A percentile compares a stretch with the other conserved stretches of the same genome.
These are phyloP conservation scores for Toxotes lorentzi DNA, from an alignment of 2,797 vertebrate species.

Conservation along the genomic window DNA sequence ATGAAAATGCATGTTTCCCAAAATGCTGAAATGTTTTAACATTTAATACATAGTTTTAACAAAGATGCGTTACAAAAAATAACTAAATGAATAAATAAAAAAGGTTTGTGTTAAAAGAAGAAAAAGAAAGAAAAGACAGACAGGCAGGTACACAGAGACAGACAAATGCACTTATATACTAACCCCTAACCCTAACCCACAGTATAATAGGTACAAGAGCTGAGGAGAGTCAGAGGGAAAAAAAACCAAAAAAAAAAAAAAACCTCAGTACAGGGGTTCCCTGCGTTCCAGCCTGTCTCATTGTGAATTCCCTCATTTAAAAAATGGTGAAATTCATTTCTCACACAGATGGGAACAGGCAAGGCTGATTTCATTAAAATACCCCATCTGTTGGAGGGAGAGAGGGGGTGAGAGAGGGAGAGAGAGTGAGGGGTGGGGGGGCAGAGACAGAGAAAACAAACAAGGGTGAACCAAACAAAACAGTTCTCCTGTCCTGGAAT, in stretches of 20 bases:
- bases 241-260: conserved; percentile 26
- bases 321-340: conserved; percentile 82
- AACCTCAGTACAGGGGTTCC: conserved; percentile 53
- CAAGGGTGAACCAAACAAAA: conserved; percentile 78
- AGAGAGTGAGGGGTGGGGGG: conserved; percentile 10
- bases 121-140: conserved; percentile 4
- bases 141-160: background rate
- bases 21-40: background rate
- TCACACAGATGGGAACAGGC: conserved; percentile 84
- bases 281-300: conserved; percentile 72
- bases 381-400: conserved; percentile 77
- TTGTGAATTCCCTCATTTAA: conserved; percentile 79
- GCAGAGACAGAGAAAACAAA: conserved; percentile 48
- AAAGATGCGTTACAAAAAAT: background rate
- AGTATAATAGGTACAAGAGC: conserved; percentile 42
- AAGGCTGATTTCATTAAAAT: conserved; percentile 83
- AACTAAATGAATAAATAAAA: background rate
- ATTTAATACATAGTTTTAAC: background rate
- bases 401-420: conserved; percentile 37
- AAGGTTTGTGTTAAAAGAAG: background rate
- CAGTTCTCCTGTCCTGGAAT: conserved; percentile 74
- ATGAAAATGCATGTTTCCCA: background rate
- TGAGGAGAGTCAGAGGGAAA: conserved; percentile 12
- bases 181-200: too few species aligned
- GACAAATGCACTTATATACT: conserved; percentile 46